Conservation (phyloP, 2,113 vertebrate species). For the Rhipidura dahli region DNA sequence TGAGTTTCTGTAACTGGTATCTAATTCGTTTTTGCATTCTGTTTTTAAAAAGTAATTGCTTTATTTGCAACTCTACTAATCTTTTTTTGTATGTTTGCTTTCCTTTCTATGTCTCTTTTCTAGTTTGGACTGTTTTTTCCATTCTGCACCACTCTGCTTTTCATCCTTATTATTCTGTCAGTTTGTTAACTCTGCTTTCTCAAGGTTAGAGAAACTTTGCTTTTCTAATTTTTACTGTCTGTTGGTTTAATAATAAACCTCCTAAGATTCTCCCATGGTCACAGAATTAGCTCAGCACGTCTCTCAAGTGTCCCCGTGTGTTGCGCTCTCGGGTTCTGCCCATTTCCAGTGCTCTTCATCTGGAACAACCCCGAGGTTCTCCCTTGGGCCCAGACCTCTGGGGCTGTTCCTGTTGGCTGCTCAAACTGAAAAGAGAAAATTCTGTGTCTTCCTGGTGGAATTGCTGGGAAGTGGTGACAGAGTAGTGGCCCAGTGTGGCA, state of each 20-base stretch:
- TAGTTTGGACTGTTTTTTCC: slow-evolving; percentile 83
- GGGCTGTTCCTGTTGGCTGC: neutral
- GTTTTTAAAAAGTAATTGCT: slow-evolving; percentile 59
- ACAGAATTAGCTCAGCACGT: neutral
- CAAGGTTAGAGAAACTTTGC: slow-evolving; percentile 81
- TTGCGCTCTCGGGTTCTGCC: neutral
- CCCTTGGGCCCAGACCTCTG: neutral
- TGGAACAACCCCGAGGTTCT: neutral
- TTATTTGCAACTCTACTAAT: slow-evolving; percentile 74
- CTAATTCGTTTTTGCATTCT: slow-evolving; percentile 60
- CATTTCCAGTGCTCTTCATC: neutral
- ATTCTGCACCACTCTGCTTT: slow-evolving; percentile 81
- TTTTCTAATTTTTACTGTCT: slow-evolving; percentile 73
- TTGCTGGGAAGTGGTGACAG: neutral
- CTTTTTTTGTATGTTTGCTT: slow-evolving; percentile 77
- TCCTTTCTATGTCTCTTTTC: slow-evolving; percentile 79
- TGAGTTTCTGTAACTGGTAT: slow-evolving; percentile 56
- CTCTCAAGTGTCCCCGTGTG: neutral
- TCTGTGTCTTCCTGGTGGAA: neutral
- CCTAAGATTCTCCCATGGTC: slow-evolving; percentile 1
- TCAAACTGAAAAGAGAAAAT: neutral
- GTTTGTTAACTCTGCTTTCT: slow-evolving; percentile 81
- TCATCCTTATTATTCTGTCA: slow-evolving; percentile 81
- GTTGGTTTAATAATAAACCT: slow-evolving; percentile 56
- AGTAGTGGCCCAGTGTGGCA: neutral